phyloP scores from a whole-genome alignment of 2,797 vertebrate genomes.

The Amblyopsis hoosieri region DNA sequence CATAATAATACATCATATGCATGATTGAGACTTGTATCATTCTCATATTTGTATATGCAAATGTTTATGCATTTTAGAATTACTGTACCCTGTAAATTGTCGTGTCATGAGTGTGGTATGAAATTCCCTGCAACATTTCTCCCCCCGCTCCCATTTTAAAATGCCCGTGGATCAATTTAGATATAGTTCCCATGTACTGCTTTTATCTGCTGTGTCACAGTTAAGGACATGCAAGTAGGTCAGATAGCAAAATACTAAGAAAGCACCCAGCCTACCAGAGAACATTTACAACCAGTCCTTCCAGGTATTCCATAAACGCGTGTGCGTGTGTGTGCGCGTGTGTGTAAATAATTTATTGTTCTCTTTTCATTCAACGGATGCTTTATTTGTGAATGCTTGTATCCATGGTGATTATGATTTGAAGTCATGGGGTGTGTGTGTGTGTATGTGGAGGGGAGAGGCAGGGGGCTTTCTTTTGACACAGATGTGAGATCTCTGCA shows the following conservation, averaged over 20 bases:
- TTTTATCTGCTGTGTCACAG: slow-evolving; percentile 29
- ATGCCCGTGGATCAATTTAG: no score
- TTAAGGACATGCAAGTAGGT: slow-evolving; percentile 48
- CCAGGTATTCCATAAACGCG: slow-evolving; percentile 24
- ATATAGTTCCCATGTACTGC: slow-evolving; percentile 1
- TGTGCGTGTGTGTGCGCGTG: slow-evolving; percentile 17
- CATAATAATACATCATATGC: no score
- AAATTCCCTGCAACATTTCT: no score
- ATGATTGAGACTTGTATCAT: no score
- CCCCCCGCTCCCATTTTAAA: no score
- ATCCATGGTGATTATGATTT: slow-evolving; percentile 66
- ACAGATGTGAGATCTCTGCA: slow-evolving; percentile 36
- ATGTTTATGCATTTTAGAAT: no score
- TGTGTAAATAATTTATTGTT: neutral
- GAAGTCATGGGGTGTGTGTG: slow-evolving; percentile 40
- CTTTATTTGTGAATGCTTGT: slow-evolving; percentile 58
- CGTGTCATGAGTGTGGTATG: no score
- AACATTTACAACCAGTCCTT: slow-evolving; percentile 19
- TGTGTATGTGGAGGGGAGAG: no score
- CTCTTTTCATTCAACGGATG: slow-evolving; percentile 46
- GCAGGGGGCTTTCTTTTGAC: slow-evolving; percentile 34
- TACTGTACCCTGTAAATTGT: no score
- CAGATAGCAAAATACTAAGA: slow-evolving; percentile 35
- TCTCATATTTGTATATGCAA: no score
- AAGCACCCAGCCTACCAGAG: slow-evolving; percentile 32